Base-by-base conservation (phyloP, 1,140 invertebrate genomes). In the Trichonephila clavipes region DNA sequence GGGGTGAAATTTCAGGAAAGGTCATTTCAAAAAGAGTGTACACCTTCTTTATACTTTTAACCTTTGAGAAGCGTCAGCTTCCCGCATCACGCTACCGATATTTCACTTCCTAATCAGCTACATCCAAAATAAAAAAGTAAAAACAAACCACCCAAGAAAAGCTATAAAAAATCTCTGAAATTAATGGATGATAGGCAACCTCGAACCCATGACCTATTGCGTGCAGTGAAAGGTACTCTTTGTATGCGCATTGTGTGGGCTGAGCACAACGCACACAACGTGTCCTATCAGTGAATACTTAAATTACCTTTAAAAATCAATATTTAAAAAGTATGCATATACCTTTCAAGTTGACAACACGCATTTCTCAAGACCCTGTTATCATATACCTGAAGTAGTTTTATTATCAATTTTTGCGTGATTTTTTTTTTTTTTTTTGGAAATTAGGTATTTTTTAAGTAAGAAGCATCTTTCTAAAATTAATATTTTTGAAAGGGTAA, bases 131-230 rank as follows among this genome's bases (percentile, higher is more conserved):
- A 24, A 72, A 72, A 16, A 72, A 19, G 66, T 14, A n/a, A 72
- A 72, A 72, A 72, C 19, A 72, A 72, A 18, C 66, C 16, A 21
- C 19, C 66, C 19, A 12, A 10, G 2, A 24, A 14, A 69, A 24
- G 21, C 5, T 6, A 10, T 10, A 21, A 69, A 69, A 69, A n/a
- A 69, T 28, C 66, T 5, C 34, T 10, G 62, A 88, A 88, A 88
- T 88, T 88, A 88, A 88, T 88, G 64, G 87, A 88, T 58, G 87
- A 88, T 88, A 19, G 18, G 87, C 40, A 44, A 34, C 87, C 87
- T 88, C 87, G 87, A 88, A 66, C 87, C 62, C 28, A 19, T 40
- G 87, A 66, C 28, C 87, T 34, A 28, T 69, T 44, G 87, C 64
- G 61, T 69, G 59, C 81, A 83, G 34, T 19, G n/a, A 69, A 51